Base-by-base conservation (phyloP, 2,113 vertebrate genomes). In the Micromys minutus region DNA sequence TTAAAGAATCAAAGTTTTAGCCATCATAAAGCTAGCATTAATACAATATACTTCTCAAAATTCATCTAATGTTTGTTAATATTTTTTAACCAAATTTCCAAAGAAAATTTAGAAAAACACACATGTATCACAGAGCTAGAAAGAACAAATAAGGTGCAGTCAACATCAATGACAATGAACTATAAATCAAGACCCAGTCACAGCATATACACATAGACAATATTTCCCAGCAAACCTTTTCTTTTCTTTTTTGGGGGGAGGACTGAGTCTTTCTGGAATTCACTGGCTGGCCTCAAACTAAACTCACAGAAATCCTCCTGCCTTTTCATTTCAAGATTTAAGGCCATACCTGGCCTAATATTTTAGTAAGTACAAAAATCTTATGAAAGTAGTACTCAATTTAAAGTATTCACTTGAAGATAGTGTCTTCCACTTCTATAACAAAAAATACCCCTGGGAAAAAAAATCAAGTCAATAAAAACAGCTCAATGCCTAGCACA, bases 141-240 rank as follows among this genome's bases (percentile, higher is more conserved):
- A 29, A 7, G 50, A 63, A 42, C 81, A 87, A 87, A 6, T 79
- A 52, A 90, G 87, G 72, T 63, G 29, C 61, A 79, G 13, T 71
- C 50, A 90, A 16, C 39, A 61, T 57, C 8, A 91, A 42, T 79
- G 42, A 79, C 72, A 86, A 36, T 47, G 22, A 86, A 79, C 26
- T 52, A 86, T 34, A 91, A 86, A 87, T 79, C 24, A 79, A 94
- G 75, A 69, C 76, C 15, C 72, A 94, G n/a, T 69, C 39, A 69
- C 50, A 29, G 22, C 42, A 50, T 36, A 52, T 31, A 74, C 34
- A 81, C 5, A 47, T 9, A 83, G 39, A 52, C 76, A 72, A 89
- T 52, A 65, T 74, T 74, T 81, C 22, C 17, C 12, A 72, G 24
- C 45, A 63, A 45, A 77, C n/a, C 55, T 59, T 59, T 59, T 59